A percentile compares a stretch with the other conserved stretches of the same genome.
These are phyloP conservation scores for Psephotus haematonotus DNA, from an alignment of 2,113 vertebrate species.

Conservation along the genomic window DNA sequence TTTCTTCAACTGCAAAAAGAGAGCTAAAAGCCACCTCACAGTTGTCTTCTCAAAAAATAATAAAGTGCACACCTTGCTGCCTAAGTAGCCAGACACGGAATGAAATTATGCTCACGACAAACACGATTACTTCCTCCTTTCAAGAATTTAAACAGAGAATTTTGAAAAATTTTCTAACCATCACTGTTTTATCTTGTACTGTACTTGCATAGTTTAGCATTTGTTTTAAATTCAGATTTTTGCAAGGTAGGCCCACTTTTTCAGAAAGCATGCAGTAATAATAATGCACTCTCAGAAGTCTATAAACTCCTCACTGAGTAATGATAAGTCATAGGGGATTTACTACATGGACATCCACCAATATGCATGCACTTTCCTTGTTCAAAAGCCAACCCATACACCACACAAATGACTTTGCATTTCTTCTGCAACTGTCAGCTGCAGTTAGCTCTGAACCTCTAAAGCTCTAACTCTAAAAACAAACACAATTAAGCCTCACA, in stretches of 20 bases:
- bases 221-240: neutral
- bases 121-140: neutral
- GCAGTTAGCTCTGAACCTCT: neutral
- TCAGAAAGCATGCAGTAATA: neutral
- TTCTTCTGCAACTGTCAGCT: neutral
- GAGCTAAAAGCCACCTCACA: neutral
- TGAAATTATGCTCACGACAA: neutral
- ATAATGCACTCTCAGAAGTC: neutral
- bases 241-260: neutral
- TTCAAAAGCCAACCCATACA: neutral
- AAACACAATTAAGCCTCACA: neutral
- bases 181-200: neutral
- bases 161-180: neutral
- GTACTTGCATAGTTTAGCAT: neutral
- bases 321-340: neutral
- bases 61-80: neutral
- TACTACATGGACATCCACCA: neutral
- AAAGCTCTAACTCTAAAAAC: neutral
- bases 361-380: neutral
- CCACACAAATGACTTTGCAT: neutral
- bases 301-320: neutral
- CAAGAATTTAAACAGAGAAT: neutral
- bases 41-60: neutral
- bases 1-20: neutral
- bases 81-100: neutral